A percentile compares a stretch with the other conserved stretches of the same genome.
phyloP scores from a whole-genome alignment of 2,113 vertebrate species.

The Phylloscopus trochilus region DNA sequence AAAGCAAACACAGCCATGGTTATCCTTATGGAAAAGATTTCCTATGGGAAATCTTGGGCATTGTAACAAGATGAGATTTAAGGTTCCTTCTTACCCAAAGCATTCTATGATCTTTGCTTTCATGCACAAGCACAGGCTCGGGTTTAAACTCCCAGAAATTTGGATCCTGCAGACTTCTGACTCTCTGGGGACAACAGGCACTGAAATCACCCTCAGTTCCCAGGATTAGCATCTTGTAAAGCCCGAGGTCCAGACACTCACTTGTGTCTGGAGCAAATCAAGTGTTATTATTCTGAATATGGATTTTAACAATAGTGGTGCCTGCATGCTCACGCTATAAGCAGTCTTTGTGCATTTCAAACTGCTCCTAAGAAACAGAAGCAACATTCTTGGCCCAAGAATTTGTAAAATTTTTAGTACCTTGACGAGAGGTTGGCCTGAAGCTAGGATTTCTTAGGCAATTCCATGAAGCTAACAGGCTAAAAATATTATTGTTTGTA shows the following conservation, averaged over 20 bases:
- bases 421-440: background rate
- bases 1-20: background rate
- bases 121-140: accelerated
- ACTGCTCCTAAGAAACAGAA: background rate
- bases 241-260: background rate
- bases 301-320: background rate
- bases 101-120: background rate
- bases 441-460: background rate
- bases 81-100: background rate
- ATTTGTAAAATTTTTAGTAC: background rate
- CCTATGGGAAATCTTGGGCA: background rate
- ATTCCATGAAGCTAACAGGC: background rate
- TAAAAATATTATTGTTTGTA: background rate
- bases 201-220: background rate
- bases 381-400: background rate
- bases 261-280: background rate
- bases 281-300: background rate
- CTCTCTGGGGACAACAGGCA: background rate
- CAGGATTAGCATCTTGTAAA: background rate
- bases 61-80: background rate
- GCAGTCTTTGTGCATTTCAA: background rate
- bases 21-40: background rate
- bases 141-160: background rate
- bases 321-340: background rate
- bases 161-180: background rate